These are phyloP conservation scores for Drosophila lini DNA, from an alignment of 1,140 invertebrate genomes.

Conservation along the genomic window DNA sequence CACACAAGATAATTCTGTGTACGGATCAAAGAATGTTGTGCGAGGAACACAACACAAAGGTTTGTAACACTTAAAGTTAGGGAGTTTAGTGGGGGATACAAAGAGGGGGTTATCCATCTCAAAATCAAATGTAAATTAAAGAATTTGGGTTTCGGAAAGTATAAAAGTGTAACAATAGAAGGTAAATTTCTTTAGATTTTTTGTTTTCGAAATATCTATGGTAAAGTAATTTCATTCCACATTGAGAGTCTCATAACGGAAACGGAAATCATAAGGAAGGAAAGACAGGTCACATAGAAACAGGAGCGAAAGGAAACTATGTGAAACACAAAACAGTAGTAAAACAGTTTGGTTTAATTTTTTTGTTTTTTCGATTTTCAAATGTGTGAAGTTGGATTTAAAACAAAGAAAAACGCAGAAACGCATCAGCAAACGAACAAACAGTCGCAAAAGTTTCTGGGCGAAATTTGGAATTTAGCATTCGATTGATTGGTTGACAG, in stretches of 20 bases:
- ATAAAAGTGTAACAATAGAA: slow-evolving; percentile 41
- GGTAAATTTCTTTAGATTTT: slow-evolving; percentile 8
- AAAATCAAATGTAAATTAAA: slow-evolving; percentile 17
- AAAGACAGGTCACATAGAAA: slow-evolving; percentile 33
- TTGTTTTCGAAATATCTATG: slow-evolving; percentile 8
- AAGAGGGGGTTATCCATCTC: slow-evolving; percentile 20
- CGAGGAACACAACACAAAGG: slow-evolving; percentile 66
- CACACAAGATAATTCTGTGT: slow-evolving; percentile 51
- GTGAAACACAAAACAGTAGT: slow-evolving; percentile 30
- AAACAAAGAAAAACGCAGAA: slow-evolving; percentile 60
- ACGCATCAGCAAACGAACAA: slow-evolving; percentile 78
- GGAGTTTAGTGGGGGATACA: slow-evolving; percentile 33
- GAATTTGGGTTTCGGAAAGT: slow-evolving; percentile 25
- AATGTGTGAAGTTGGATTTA: slow-evolving; percentile 12
- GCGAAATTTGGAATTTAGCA: slow-evolving; percentile 34
- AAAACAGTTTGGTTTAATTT: slow-evolving; percentile 10
- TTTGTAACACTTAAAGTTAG: slow-evolving; percentile 55
- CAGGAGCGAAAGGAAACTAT: slow-evolving; percentile 29
- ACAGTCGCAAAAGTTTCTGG: slow-evolving; percentile 48
- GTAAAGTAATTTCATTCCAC: slow-evolving; percentile 66
- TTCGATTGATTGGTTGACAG: slow-evolving; percentile 21
- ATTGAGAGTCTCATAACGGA: slow-evolving; percentile 62
- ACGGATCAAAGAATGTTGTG: slow-evolving; percentile 50
- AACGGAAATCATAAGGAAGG: slow-evolving; percentile 35
- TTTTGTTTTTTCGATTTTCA: slow-evolving; percentile 4